Evolutionary conservation across 2,797 vertebrate species (phyloP).

Genomic region (Silurus aristotelis): DNA sequence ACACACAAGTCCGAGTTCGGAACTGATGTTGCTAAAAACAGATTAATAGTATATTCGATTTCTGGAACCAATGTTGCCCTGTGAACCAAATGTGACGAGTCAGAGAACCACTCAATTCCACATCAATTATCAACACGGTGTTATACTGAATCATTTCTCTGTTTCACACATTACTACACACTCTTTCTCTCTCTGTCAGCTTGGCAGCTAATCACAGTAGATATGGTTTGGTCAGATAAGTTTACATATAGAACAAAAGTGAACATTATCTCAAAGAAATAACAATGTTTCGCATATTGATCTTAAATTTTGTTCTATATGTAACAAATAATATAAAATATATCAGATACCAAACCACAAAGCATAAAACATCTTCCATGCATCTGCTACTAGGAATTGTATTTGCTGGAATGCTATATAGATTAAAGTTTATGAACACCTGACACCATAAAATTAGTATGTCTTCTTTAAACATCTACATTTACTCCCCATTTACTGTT

Average conservation of each 20-base stretch:
- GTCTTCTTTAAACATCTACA: too few relatives aligned
- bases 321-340: neutral
- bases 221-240: neutral
- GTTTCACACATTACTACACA: neutral
- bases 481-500: too few relatives aligned
- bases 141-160: neutral
- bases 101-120: neutral
- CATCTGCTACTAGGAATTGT: too few relatives aligned
- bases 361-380: too few relatives aligned
- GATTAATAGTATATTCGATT: neutral
- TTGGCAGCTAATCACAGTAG: neutral
- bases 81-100: constrained; percentile 4
- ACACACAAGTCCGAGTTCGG: constrained; percentile 14
- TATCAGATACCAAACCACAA: too few relatives aligned
- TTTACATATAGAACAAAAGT: neutral
- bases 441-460: too few relatives aligned
- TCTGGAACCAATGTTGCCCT: neutral
- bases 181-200: neutral
- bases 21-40: neutral
- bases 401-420: too few relatives aligned
- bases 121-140: constrained; percentile 1
- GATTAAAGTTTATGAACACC: too few relatives aligned
- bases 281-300: neutral
- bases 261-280: neutral
- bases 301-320: neutral